Evolutionary conservation across 2,113 vertebrate genomes (phyloP).

Genomic region (Egretta garzetta): DNA sequence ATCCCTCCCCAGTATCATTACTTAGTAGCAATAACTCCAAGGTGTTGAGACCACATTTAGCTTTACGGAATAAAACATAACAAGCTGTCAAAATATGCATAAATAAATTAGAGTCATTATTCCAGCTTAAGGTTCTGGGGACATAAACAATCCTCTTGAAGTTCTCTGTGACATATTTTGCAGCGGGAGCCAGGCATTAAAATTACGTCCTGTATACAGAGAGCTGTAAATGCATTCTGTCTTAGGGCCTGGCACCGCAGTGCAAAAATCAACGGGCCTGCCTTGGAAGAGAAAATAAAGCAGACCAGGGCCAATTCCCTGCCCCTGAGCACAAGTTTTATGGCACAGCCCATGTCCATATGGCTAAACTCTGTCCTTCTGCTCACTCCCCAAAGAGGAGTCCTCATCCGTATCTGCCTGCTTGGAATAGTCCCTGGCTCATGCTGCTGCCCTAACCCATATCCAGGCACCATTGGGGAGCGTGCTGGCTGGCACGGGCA

Average conservation of each 20-base stretch:
- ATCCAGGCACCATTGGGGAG: background rate
- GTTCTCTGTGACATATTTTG: constrained; percentile 30
- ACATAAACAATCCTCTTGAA: constrained; percentile 56
- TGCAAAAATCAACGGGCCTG: constrained; percentile 23
- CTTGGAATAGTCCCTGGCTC: background rate
- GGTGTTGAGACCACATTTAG: constrained; percentile 42
- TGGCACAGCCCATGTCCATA: constrained; percentile 48
- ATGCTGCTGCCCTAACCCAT: background rate
- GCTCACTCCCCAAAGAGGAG: constrained; percentile 12
- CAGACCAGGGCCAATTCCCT: constrained; percentile 34
- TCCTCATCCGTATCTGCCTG: background rate
- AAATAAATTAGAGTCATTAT: constrained; percentile 59
- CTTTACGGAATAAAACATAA: constrained; percentile 48
- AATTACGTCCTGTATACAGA: constrained; percentile 28
- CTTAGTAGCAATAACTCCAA: background rate
- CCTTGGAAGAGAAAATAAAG: constrained; percentile 41
- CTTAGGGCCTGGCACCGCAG: background rate
- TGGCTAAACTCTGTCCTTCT: constrained; percentile 53
- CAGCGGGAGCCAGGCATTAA: constrained; percentile 40
- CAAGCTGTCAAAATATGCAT: constrained; percentile 51
- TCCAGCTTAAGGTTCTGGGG: constrained; percentile 52
- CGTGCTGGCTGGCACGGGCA: background rate
- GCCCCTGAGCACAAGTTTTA: constrained; percentile 34
- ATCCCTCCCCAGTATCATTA: background rate
- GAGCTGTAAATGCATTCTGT: constrained; percentile 43